These are phyloP conservation scores for Amazona vittata DNA, from an alignment of 2,113 vertebrate genomes.

Conservation along the genomic window DNA sequence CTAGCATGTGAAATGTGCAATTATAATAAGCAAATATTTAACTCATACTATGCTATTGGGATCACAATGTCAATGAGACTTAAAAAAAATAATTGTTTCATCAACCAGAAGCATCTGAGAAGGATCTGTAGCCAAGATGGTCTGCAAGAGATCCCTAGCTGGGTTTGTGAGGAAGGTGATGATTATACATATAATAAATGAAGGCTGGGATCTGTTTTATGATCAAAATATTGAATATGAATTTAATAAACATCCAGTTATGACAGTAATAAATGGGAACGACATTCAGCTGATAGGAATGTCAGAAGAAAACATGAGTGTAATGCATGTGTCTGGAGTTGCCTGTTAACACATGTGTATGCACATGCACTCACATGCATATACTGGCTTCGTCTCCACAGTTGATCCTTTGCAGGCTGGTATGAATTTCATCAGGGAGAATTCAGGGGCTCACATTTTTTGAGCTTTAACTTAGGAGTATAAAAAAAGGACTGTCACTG, in stretches of 20 bases:
- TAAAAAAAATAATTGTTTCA: slow-evolving; percentile 11
- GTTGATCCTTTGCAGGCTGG: no score
- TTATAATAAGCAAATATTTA: slow-evolving; percentile 40
- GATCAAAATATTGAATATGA: not conserved
- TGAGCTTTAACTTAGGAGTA: not conserved
- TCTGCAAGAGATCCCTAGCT: not conserved
- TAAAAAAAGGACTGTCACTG: not conserved
- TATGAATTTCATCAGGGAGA: not conserved
- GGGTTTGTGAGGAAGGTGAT: not conserved
- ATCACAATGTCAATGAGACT: not conserved
- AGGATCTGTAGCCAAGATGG: not conserved
- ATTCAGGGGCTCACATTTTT: not conserved
- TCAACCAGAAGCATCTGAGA: not conserved
- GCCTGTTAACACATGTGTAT: not conserved
- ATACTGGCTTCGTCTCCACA: rapidly evolving
- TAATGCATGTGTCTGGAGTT: not conserved
- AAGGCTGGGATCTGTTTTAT: not conserved
- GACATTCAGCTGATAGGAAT: not conserved
- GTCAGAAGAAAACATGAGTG: not conserved
- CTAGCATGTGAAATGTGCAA: slow-evolving; percentile 15
- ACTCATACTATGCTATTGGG: not conserved
- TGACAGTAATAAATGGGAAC: not conserved
- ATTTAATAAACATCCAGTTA: not conserved
- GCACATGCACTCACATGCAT: rapidly evolving
- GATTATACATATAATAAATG: not conserved